Base-by-base conservation (phyloP, 1,140 invertebrate species). In the Drosophila orena region DNA sequence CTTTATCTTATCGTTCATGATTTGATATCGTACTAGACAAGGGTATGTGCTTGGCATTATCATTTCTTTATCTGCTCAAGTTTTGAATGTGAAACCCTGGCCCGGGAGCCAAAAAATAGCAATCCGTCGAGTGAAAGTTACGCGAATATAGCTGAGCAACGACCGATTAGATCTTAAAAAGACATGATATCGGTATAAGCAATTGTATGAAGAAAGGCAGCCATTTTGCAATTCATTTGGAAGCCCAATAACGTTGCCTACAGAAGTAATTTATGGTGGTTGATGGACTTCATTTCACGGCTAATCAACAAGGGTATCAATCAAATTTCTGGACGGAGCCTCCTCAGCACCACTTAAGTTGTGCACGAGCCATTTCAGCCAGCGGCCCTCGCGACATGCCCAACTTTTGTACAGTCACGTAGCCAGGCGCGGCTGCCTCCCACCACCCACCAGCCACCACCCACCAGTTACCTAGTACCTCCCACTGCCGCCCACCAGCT, bases 331-430 rank as follows among this genome's bases (percentile, higher is more conserved):
- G 77, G 55, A 73, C 47, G 37, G 50, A 60, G 50, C 40, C 55
- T 22, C 69, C 30, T n/a, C 53, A 53, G 52, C 24, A 0, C 47
- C 79, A 86, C 79, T 86, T 79, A 75, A 86, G 75, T 55, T 47
- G 56, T 79, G 60, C 81, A 86, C 81, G 68, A 77, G 73, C 66
- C 54, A 42, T 3, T 17, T 17, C 61, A 46, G 15, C 22, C 20
- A 46, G 20, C 47, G 24, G 43, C 47, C 11, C 43, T 22, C 43
- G 46, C 64, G 54, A 44, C 55, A 76, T 71, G 53, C 53, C 66
- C 35, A 49, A 75, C 78, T 81, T 80, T 88, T 56, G 84, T 88
- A 88, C 84, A 88, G 84, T 88, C 83, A 88, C 83, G 84, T 88
- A 88, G 80, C 35, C 83, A 70, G 35, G 40, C 52, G 55, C 27